Evolutionary conservation across 2,113 vertebrate species (phyloP), one percentile per base, ranked within the genome.

Genomic region (Alethe diademata): DNA sequence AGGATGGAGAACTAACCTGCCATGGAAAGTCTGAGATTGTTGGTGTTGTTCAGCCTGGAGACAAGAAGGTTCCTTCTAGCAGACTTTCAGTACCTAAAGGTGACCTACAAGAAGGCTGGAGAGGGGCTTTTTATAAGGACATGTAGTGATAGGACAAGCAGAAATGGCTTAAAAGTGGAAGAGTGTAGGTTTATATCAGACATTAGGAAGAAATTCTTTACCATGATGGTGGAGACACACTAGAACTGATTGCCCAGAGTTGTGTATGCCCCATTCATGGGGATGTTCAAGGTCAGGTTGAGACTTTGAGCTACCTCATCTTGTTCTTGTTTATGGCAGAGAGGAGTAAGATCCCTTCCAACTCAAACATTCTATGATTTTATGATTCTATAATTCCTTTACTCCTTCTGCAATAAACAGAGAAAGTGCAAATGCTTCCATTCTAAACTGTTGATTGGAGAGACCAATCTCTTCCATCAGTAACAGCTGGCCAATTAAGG

Each of bases 211-310:
- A 72, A 53, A 78, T 40, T 51, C 16, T 51, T 58, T 15, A 29
- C 33, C 0, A 0, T 8, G 5, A 6, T 29, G 5, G n/a, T 45
- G 29, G n/a, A 58, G 20, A 31, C n/a, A 36, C 14, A 60, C 14
- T 31, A 18, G 25, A 66, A 85, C 5, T 35, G 8, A 24, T 60
- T 72, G 38, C 20, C 20, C 14, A 40, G 20, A 65, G 13, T 1
- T 78, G 17, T n/a, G 8, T 20, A 40, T 31, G 5, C 11, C 4
- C 6, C 29, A 65, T 35, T 9, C 9, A 14, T 35, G 56, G 56
- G 56, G 50, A 42, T 35, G 11, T 26, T 66, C 14, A 14, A 47
- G 17, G 17, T 12, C 45, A 60, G 10, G 17, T 14, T 60, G 7
- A 38, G 14, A 43, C 25, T 60, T 38, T 35, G 25, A 66, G n/a